A percentile compares a stretch with the other conserved stretches of the same genome.
Conservation (phyloP, 2,113 vertebrate genomes). For the Hiodon alosoides region DNA sequence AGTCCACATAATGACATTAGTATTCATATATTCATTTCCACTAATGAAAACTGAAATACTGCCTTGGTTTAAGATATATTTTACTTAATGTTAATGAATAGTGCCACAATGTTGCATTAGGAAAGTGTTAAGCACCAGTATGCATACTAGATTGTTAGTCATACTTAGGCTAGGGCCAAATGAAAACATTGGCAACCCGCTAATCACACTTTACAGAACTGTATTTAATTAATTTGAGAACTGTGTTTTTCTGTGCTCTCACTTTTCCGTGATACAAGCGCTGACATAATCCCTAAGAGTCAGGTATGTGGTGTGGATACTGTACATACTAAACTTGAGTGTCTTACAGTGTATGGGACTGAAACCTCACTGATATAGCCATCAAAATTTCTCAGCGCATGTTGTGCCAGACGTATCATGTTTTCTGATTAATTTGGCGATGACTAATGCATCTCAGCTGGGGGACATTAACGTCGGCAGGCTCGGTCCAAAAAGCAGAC, state of each 20-base stretch:
- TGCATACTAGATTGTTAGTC: too few species aligned
- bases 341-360: neutral
- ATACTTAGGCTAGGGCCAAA: too few species aligned
- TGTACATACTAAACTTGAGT: neutral
- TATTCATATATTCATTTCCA: neutral
- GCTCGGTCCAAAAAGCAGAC: slow-evolving; percentile 51
- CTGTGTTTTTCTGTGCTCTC: too few species aligned
- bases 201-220: too few species aligned
- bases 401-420: slow-evolving; percentile 48
- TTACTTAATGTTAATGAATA: too few species aligned
- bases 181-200: too few species aligned
- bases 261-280: too few species aligned
- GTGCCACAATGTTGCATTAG: too few species aligned
- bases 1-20: neutral
- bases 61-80: neutral
- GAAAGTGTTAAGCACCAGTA: too few species aligned
- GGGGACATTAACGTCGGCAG: slow-evolving; percentile 51
- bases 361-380: slow-evolving; percentile 49
- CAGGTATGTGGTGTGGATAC: neutral
- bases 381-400: slow-evolving; percentile 48
- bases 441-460: slow-evolving; percentile 67
- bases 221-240: too few species aligned
- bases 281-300: neutral
- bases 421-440: slow-evolving; percentile 69
- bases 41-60: neutral